Base-by-base conservation (phyloP, 2,888 invertebrate species). In the Dryadula phaetusa region DNA sequence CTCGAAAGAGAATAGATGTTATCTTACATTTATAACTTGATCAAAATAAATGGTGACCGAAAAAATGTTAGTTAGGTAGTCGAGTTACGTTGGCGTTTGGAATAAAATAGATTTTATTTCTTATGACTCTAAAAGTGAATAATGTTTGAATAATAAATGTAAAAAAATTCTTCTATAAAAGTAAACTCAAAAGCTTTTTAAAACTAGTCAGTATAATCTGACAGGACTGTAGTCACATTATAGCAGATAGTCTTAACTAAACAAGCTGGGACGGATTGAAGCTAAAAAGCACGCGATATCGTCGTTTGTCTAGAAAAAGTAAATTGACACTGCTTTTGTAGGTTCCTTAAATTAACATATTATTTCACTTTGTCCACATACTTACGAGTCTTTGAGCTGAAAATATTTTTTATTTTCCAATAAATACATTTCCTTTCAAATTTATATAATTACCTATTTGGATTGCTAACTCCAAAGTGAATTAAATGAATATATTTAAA, bases 221-320 rank as follows among this genome's bases (percentile, higher is more conserved):
- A 40, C 10, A 40, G n/a, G 4, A 25, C 40, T 22, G 4, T 52
- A 37, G 10, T 16, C 25, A 56, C 56, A 25, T 16, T 40, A 56
- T 61, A 22, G 16, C 20, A 56, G 40, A 60, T 62, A 44, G 53
- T 52, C 34, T 37, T 28, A 63, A 56, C 56, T 52, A 49, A 54
- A 67, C 18, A 56, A 62, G 18, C 28, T 52, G 12, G 52, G 52
- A 22, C 37, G 60, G 60, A 46, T 64, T 16, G 18, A 7, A 44
- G 16, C 20, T 64, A 40, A 56, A 44, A 40, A 18, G n/a, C 69
- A 70, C 70, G 70, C 69, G 64, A 70, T 70, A 52, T 52, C 47
- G 22, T 64, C 66, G 66, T 70, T 70, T 64, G 32, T 44, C 20
- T 44, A 20, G 12, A 16, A 46, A 54, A 34, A 32, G 34, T 49